Evolutionary conservation across 2,888 invertebrate species (phyloP).

Genomic region (Globia sparganii): DNA sequence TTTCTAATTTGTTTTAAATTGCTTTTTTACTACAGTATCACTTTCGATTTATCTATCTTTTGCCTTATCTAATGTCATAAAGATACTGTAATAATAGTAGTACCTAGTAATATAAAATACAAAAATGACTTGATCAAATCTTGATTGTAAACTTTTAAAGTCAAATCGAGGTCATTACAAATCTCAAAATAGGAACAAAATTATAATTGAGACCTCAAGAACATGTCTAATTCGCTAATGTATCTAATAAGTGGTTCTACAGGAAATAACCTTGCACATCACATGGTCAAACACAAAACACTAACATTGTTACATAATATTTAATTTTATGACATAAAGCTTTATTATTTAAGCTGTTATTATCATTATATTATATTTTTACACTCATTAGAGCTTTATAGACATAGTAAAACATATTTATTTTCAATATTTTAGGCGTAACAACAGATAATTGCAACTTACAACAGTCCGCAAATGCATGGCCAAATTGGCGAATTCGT

Average conservation of each 20-base stretch:
- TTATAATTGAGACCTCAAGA: constrained; percentile 29
- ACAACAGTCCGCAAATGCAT: constrained; percentile 89
- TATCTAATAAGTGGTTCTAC: constrained; percentile 31
- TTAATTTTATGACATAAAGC: constrained; percentile 49
- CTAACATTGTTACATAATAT: constrained; percentile 72
- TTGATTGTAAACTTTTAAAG: constrained; percentile 8
- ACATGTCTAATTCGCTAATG: constrained; percentile 39
- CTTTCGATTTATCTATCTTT: constrained; percentile 1
- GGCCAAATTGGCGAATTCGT: constrained; percentile 91
- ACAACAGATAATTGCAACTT: constrained; percentile 69
- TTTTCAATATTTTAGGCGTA: neutral
- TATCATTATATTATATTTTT: neutral
- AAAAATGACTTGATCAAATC: neutral
- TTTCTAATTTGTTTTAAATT: neutral
- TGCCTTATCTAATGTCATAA: constrained; percentile 26
- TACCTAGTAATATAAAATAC: neutral
- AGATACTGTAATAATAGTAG: constrained; percentile 16
- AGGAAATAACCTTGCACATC: constrained; percentile 74
- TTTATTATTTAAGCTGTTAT: constrained; percentile 6
- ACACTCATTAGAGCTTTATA: neutral
- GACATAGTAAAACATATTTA: neutral
- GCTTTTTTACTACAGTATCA: neutral
- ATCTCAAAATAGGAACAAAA: constrained; percentile 6
- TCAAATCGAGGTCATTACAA: constrained; percentile 10
- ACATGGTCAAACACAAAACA: constrained; percentile 64